Conservation (phyloP, 2,113 vertebrate genomes). For the Chaetops frenatus region DNA sequence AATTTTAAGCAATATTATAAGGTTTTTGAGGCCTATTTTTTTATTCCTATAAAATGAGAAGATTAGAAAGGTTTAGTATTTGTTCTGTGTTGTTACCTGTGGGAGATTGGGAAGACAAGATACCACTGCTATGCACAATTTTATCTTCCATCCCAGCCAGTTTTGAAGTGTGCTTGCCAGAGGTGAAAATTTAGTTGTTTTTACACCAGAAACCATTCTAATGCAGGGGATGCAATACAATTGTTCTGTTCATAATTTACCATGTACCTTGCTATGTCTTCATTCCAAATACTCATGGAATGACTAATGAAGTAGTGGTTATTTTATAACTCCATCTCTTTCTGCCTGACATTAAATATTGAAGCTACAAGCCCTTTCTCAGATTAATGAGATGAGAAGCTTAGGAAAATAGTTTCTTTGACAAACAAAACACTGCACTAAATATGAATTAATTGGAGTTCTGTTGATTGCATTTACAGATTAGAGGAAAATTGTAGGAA, state of each 20-base stretch:
- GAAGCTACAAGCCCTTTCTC: background rate
- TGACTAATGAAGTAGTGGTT: constrained; percentile 7
- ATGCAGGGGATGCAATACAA: background rate
- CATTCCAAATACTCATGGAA: background rate
- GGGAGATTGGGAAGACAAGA: background rate
- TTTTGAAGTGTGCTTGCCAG: background rate
- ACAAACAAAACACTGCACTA: background rate
- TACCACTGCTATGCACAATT: background rate
- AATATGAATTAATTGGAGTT: background rate
- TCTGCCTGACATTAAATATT: constrained; percentile 23
- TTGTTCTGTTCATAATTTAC: background rate
- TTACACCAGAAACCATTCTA: background rate
- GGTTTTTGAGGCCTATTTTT: background rate
- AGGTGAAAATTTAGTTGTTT: background rate
- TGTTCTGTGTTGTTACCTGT: background rate
- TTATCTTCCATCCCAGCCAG: background rate
- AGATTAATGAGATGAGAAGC: background rate
- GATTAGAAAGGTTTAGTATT: background rate
- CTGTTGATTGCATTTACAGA: background rate
- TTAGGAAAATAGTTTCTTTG: background rate
- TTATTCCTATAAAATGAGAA: background rate
- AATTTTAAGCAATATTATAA: background rate
- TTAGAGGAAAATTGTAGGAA: background rate
- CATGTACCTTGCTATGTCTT: background rate
- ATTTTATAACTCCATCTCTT: background rate